Base-by-base conservation (phyloP, 2,797 vertebrate species). In the Phataginus tetradactyla region DNA sequence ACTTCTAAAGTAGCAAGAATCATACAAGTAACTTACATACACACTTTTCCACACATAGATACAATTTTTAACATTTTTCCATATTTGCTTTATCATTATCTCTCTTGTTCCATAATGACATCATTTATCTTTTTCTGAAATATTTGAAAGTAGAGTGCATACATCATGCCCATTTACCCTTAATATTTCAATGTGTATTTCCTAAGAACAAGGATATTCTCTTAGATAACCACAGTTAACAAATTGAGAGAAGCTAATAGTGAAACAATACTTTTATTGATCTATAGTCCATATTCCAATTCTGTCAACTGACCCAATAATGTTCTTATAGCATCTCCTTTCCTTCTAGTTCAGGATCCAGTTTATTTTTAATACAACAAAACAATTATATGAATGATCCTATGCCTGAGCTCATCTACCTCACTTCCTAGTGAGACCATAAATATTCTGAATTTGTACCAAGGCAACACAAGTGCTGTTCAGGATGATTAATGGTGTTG, bases 171-270 rank as follows among this genome's bases (percentile, higher is more conserved):
- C 32, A 23, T 74, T 88, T 91, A 64, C 2, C 21, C 27, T 86
- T 75, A 94, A 68, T 61, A 92, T 2, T 90, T 94, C 45, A 84
- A 14, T 61, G 34, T 59, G 7, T 83, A 83, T 79, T 91, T 95
- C 78, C 42, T 93, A 84, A 96, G 57, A 91, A 84, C 29, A 81
- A 87, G 45, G 42, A 92, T n/a, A 53, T 80, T 80, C n/a, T 88
- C 79, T 91, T 84, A 93, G 34, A 83, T 27, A 85, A 85, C 25
- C 71, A 88, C 1, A 63, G 71, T 57, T 92, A 91, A 2, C 29
- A 80, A 92, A 86, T 72, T 72, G 71, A 89, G 74, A 94, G n/a
- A 93, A 57, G 42, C 69, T 91, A 93, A 87, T 21, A 90, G 25
- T 64, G 75, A 91, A 94, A 94, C 61, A 91, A 45, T 23, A 84